Conservation (phyloP, 2,797 vertebrate genomes). For the Mus spretus region DNA sequence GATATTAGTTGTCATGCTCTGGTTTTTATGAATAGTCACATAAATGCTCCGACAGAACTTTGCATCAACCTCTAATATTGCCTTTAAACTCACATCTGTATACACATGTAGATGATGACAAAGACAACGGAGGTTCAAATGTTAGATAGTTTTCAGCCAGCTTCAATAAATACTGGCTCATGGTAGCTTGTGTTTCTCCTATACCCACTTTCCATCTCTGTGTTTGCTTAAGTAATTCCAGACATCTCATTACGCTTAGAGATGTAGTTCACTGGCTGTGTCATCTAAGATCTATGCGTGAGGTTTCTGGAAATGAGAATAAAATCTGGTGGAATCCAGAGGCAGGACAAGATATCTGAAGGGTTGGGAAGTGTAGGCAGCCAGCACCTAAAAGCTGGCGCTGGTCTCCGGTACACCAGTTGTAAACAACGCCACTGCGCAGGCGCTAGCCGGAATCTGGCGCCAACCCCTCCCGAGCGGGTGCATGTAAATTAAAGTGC, state of each 20-base stretch:
- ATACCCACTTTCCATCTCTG: neutral
- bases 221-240: constrained; percentile 37
- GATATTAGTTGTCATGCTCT: neutral
- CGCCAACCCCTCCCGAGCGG: no score
- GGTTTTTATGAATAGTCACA: neutral
- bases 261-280: neutral
- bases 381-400: no score
- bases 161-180: neutral
- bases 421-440: no score
- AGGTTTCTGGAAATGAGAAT: constrained; percentile 4
- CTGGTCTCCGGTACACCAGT: no score
- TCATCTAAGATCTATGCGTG: constrained; percentile 29
- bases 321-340: neutral
- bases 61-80: neutral
- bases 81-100: neutral
- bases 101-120: neutral
- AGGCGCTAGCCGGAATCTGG: no score
- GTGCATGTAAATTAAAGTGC: no score
- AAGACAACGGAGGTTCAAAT: neutral
- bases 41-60: neutral
- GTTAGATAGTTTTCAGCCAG: neutral
- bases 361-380: neutral
- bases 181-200: neutral
- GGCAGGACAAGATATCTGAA: neutral
- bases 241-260: constrained; percentile 7